Conservation (phyloP, 1,140 invertebrate species). For the Rhagoletis zephyria region DNA sequence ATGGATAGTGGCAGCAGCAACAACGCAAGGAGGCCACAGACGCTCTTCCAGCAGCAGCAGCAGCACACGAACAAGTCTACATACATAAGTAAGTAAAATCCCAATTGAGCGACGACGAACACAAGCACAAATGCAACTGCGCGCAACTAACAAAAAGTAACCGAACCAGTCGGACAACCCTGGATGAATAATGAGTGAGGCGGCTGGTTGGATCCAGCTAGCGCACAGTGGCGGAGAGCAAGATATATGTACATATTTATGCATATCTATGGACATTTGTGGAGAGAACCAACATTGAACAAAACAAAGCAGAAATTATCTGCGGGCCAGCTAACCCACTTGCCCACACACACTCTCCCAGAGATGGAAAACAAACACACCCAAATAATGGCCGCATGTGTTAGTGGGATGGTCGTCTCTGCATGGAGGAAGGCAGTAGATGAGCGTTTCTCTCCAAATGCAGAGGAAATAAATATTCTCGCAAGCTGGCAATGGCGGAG, state of each 20-base stretch:
- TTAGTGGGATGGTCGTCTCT: not conserved
- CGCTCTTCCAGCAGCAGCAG: conserved; percentile 21
- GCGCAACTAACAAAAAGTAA: not conserved
- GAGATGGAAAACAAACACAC: not conserved
- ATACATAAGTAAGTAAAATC: not conserved
- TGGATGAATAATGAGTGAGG: not conserved
- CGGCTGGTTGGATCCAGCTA: not conserved
- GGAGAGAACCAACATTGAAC: conserved; percentile 10
- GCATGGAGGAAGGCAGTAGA: not conserved
- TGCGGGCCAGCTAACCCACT: not conserved
- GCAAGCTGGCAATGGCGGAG: not conserved
- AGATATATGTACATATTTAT: too few species aligned
- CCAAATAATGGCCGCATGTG: not conserved
- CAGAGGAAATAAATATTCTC: not conserved
- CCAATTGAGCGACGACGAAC: not conserved
- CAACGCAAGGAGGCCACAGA: not conserved
- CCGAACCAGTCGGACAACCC: not conserved
- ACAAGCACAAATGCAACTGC: not conserved
- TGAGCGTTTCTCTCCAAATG: not conserved
- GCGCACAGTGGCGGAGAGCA: not conserved
- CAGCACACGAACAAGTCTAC: conserved; percentile 43
- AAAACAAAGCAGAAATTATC: conserved; percentile 27
- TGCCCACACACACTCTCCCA: not conserved
- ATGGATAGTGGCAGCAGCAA: not conserved
- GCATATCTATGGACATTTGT: not conserved